Base-by-base conservation (phyloP, 2,113 vertebrate species). In the Terrapene triunguis region DNA sequence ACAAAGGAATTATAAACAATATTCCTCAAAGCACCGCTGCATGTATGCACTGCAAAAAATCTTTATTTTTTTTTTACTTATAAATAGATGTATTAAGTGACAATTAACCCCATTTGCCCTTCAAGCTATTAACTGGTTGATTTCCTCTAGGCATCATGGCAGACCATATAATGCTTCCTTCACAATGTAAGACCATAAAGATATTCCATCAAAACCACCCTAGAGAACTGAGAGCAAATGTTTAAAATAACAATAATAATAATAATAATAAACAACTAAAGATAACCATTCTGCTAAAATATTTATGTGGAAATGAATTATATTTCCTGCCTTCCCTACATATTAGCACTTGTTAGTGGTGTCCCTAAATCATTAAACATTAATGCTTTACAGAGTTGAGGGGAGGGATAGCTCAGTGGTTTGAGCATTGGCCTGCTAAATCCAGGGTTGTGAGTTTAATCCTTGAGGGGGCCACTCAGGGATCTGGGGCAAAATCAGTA, bases 241-340 rank as follows among this genome's bases (percentile, higher is more conserved):
- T 44, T 78, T 25, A 78, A 44, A 92, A 93, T 88, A 47, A 76
- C 38, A 91, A 90, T 88, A 94, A 95, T 96, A 96, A 83, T 86
- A 95, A 92, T 79, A 27, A 42, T 53, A 53, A 51, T 51, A 93
- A 97, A 94, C n/a, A 94, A 92, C 89, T 95, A 89, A 88, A 95
- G 93, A 95, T 94, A 95, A 94, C 80, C 85, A 92, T 95, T 95
- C 83, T 86, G 42, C 94, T 97, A 96, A 98, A 98, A 97, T 95
- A 97, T 97, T 96, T 76, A 97, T 97, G 91, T 11, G 65, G 76
- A 94, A 51, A 92, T 89, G 93, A 89, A 96, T 96, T 97, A 85
- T 54, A 84, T 92, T 97, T 98, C 90, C 82, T 97, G 84, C 42
- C 53, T 95, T 95, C 94, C 16, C 84, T 97, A 89, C 95, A 87